Conservation (phyloP, 2,797 vertebrate species). For the Sebastes baramenuke region DNA sequence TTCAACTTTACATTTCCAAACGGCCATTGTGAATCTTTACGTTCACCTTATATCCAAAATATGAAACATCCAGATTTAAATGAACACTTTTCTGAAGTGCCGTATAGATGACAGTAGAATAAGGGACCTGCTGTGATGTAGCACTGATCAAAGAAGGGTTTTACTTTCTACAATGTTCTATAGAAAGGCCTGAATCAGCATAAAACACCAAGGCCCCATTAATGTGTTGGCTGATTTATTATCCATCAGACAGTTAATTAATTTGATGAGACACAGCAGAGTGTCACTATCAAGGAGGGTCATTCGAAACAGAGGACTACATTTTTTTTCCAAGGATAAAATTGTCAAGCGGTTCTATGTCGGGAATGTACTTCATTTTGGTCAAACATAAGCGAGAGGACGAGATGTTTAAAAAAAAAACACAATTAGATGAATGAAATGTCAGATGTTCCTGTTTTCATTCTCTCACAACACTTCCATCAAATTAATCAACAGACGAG, state of each 20-base stretch:
- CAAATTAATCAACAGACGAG: slow-evolving; percentile 66
- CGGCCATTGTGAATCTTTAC: not conserved
- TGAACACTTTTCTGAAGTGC: not conserved
- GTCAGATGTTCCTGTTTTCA: slow-evolving; percentile 58
- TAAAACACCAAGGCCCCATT: slow-evolving; percentile 66
- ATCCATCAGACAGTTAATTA: slow-evolving; percentile 79
- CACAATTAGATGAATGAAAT: slow-evolving; percentile 57
- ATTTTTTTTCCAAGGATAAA: slow-evolving; percentile 63
- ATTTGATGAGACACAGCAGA: slow-evolving; percentile 80
- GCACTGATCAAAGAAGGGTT: slow-evolving; percentile 48
- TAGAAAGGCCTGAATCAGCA: slow-evolving; percentile 72
- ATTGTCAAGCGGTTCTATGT: slow-evolving; percentile 51
- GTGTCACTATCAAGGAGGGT: slow-evolving; percentile 78
- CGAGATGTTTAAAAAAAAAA: slow-evolving; percentile 45
- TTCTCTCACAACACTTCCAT: slow-evolving; percentile 57
- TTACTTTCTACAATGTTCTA: slow-evolving; percentile 54
- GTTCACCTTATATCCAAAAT: not conserved
- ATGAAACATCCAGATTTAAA: not conserved
- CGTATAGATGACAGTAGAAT: slow-evolving; percentile 17
- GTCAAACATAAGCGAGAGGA: slow-evolving; percentile 34
- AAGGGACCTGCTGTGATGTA: slow-evolving; percentile 27
- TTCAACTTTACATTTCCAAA: not conserved
- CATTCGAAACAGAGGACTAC: slow-evolving; percentile 68
- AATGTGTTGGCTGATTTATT: slow-evolving; percentile 77
- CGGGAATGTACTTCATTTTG: slow-evolving; percentile 41